These are phyloP conservation scores for Leuciscus idus DNA, from an alignment of 2,113 vertebrate genomes.

Conservation along the genomic window DNA sequence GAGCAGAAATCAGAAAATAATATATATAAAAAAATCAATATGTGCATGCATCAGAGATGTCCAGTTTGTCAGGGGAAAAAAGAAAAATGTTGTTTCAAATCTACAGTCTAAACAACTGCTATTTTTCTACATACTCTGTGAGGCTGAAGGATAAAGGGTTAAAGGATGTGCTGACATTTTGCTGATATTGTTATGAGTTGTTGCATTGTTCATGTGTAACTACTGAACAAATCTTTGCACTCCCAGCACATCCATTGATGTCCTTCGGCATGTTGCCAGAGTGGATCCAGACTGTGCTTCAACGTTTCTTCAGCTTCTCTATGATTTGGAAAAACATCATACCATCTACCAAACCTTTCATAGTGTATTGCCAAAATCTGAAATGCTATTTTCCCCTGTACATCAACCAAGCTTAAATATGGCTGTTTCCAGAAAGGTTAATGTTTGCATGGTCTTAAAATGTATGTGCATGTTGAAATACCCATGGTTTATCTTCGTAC, in stretches of 20 bases:
- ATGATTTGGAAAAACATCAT: constrained; percentile 61
- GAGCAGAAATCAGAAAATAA: constrained; percentile 61
- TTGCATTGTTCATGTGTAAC: constrained; percentile 35
- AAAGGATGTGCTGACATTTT: constrained; percentile 46
- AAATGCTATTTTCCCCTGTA: constrained; percentile 75
- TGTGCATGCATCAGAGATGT: constrained; percentile 76
- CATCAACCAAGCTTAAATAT: constrained; percentile 77
- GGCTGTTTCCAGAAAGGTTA: constrained; percentile 82
- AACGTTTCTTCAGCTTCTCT: constrained; percentile 68
- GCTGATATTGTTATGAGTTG: constrained; percentile 32
- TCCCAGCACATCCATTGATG: constrained; percentile 51
- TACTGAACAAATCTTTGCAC: constrained; percentile 55
- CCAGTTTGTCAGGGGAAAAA: constrained; percentile 59
- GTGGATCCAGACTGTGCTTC: constrained; percentile 40
- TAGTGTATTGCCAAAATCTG: constrained; percentile 79
- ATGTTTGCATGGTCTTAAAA: constrained; percentile 92
- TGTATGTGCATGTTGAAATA: constrained; percentile 89
- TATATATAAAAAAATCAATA: constrained; percentile 60
- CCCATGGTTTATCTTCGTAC: constrained; percentile 86
- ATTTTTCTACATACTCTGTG: constrained; percentile 48
- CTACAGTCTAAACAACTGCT: constrained; percentile 39
- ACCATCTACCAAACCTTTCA: constrained; percentile 65
- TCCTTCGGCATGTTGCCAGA: constrained; percentile 40
- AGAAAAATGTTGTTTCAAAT: constrained; percentile 45
- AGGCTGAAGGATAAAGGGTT: background rate